Percentiles rank a stretch among this genome's conserved stretches.
Evolutionary conservation across 2,797 vertebrate genomes (phyloP).

Genomic region (Sebastes miniatus): DNA sequence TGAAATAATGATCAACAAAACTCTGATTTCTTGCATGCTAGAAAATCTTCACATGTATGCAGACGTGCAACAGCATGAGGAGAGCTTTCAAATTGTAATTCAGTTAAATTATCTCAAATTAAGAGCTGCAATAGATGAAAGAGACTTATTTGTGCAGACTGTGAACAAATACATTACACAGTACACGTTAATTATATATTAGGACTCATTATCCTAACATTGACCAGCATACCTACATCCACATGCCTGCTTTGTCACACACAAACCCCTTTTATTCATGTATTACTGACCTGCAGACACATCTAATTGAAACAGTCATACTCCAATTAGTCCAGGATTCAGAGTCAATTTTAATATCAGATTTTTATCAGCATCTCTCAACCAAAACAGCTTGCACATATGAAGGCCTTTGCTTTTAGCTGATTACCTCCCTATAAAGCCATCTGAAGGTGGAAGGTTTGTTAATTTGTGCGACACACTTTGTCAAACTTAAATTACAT

Average conservation of each 20-base stretch:
- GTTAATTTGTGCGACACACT: background rate
- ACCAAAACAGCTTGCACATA: background rate
- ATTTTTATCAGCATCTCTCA: background rate
- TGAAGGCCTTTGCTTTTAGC: background rate
- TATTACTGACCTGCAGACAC: background rate
- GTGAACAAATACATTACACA: background rate
- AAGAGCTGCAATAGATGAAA: background rate
- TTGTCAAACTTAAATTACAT: constrained; percentile 1
- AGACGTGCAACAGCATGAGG: background rate
- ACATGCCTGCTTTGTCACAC: background rate
- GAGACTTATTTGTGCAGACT: background rate
- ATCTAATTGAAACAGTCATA: background rate
- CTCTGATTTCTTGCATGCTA: background rate
- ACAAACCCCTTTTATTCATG: background rate
- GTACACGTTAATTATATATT: background rate
- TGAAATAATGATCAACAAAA: background rate
- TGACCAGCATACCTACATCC: background rate
- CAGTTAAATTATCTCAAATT: background rate
- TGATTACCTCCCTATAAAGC: background rate
- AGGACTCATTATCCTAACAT: background rate
- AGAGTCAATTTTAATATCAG: background rate
- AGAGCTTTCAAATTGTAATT: background rate
- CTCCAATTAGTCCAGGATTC: background rate
- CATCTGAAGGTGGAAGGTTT: background rate
- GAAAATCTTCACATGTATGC: background rate